phyloP scores from a whole-genome alignment of 2,888 invertebrate species.

The Melitaea athalia region DNA sequence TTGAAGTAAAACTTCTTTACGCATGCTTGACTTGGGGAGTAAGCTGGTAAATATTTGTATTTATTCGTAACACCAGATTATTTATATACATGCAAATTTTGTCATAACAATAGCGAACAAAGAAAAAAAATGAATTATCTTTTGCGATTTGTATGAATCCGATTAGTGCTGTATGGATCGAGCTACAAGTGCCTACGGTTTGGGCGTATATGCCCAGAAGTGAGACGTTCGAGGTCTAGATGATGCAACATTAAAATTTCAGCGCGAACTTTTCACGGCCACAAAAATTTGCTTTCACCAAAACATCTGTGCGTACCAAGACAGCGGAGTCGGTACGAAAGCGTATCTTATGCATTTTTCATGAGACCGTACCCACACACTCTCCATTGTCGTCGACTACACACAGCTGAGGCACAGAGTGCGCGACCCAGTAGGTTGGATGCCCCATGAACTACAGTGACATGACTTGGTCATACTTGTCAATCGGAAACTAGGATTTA shows the following conservation, averaged over 20 bases:
- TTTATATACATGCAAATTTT: no score
- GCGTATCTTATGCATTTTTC: constrained; percentile 86
- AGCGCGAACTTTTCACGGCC: constrained; percentile 49
- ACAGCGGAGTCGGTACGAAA: constrained; percentile 62
- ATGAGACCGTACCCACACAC: constrained; percentile 69
- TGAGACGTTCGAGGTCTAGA: background rate
- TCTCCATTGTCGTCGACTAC: constrained; percentile 46
- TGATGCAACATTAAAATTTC: constrained; percentile 31
- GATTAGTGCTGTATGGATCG: no score
- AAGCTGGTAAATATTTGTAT: no score
- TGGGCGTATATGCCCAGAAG: background rate
- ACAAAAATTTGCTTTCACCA: constrained; percentile 63
- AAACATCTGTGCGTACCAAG: constrained; percentile 66
- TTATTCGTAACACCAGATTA: no score
- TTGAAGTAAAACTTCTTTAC: no score
- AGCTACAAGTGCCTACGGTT: no score
- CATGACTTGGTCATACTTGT: background rate
- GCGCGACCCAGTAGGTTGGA: constrained; percentile 45
- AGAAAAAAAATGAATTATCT: no score
- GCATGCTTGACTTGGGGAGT: no score
- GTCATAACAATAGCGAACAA: no score
- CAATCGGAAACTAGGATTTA: no score
- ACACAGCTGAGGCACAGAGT: constrained; percentile 45
- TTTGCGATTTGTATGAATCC: no score
- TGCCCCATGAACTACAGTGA: background rate